Evolutionary conservation across 2,888 invertebrate genomes (phyloP).

Genomic region (Acanthococcus lagerstroemiae): DNA sequence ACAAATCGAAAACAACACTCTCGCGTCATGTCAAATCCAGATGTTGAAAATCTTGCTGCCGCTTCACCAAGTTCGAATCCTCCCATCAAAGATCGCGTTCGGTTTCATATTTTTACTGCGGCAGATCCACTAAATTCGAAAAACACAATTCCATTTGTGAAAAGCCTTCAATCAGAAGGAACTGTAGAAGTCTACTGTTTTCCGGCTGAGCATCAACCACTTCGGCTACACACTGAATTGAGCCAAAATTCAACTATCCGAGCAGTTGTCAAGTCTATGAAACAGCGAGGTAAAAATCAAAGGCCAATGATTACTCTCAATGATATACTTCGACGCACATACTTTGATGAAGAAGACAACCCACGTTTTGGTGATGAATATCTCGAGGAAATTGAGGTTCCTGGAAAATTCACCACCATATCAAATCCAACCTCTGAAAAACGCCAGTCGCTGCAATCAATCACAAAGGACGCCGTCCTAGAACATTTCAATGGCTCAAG

Average conservation of each 20-base stretch:
- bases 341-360: not conserved
- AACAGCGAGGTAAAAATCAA: not conserved
- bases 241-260: too few species aligned
- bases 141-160: not conserved
- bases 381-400: not conserved
- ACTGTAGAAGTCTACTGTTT: not conserved
- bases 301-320: not conserved
- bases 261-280: not conserved
- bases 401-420: not conserved
- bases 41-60: too few species aligned
- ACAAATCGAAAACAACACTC: too few species aligned
- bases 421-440: not conserved
- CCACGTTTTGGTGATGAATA: not conserved
- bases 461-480: conserved; percentile 1
- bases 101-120: not conserved
- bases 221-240: too few species aligned
- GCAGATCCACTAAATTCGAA: not conserved
- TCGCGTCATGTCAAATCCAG: too few species aligned
- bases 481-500: not conserved
- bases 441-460: conserved; percentile 1
- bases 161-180: not conserved
- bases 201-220: not conserved
- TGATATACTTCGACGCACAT: not conserved
- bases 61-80: too few species aligned
- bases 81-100: too few species aligned